These are phyloP conservation scores for Fringilla coelebs DNA, from an alignment of 2,797 vertebrate species.

Conservation along the genomic window DNA sequence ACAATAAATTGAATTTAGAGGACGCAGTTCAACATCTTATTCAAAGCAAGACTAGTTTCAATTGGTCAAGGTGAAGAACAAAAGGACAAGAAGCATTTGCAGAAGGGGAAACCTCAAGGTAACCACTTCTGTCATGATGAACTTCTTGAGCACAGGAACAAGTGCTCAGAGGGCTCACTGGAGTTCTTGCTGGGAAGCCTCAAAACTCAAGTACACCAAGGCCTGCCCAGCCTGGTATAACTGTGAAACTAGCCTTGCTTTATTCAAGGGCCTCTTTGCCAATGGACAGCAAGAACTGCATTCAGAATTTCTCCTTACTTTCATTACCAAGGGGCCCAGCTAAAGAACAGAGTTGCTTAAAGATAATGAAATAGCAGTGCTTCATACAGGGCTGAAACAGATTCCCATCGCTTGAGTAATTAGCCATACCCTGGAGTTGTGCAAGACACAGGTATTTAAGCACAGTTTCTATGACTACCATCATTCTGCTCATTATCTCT, in stretches of 20 bases:
- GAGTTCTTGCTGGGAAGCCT: background rate
- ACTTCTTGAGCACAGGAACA: background rate
- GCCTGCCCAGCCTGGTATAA: background rate
- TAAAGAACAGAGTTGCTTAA: background rate
- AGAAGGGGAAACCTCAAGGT: background rate
- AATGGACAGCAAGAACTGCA: background rate
- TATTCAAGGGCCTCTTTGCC: background rate
- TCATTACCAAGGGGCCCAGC: background rate
- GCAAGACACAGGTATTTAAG: slow-evolving; percentile 8
- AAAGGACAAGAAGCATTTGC: background rate
- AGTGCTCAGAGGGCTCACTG: background rate
- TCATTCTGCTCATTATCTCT: background rate
- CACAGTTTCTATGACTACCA: slow-evolving; percentile 51
- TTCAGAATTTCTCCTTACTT: background rate
- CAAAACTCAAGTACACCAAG: background rate
- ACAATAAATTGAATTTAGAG: background rate
- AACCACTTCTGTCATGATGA: background rate
- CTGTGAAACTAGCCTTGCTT: background rate
- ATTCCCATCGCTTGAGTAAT: slow-evolving; percentile 2
- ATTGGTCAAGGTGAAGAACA: background rate
- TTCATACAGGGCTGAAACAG: background rate
- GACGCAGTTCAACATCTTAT: background rate
- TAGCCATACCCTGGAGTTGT: background rate
- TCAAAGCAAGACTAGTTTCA: background rate
- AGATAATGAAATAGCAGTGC: background rate